Evolutionary conservation across 2,113 vertebrate genomes (phyloP), one percentile per base, ranked within the genome.

Genomic region (Pseudorhombus dupliciocellatus): DNA sequence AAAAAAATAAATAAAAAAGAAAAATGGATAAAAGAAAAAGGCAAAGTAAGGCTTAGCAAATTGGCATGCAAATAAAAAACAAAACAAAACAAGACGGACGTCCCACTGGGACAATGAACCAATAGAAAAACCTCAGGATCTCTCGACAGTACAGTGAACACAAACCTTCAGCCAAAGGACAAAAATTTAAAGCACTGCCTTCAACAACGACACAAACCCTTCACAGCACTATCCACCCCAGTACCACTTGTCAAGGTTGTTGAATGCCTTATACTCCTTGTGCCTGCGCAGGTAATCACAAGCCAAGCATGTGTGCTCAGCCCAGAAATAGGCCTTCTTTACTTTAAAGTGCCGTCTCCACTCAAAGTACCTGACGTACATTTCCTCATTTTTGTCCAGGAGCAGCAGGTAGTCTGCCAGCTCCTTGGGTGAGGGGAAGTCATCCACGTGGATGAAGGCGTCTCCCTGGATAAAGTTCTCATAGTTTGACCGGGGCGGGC

Each of bases 201-300:
- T 68, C 66, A 67, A 75, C 59, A 51, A 66, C 50, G 70, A 66
- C 77, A 66, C 22, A 68, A 69, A 25, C 59, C 66, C 74, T 70
- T 71, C 56, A 71, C 24, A 79, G 71, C 53, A 64, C 60, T 75
- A 87, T 92, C 92, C 95, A 83, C 95, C 95, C 97, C 97, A 98
- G 93, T 97, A 98, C 97, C 95, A 99, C 91, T 97, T 98, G 85
- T 98, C 95, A 88, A 99, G 94, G 91, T 93, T 98, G 89, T 95
- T 94, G 84, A 97, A 92, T 2, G 95, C 94, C 72, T 95, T 97
- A 91, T 98, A 97, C 85, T 98, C 96, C 56, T 96, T 95, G 88
- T 98, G 97, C 92, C 95, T 95, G 89, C 91, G 95, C 67, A 98
- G 90, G 31, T 98, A 96, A 87, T 98, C 97, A 87, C 97, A 99